Conservation (phyloP, 2,797 vertebrate genomes). For the Tympanoctomys barrerae region DNA sequence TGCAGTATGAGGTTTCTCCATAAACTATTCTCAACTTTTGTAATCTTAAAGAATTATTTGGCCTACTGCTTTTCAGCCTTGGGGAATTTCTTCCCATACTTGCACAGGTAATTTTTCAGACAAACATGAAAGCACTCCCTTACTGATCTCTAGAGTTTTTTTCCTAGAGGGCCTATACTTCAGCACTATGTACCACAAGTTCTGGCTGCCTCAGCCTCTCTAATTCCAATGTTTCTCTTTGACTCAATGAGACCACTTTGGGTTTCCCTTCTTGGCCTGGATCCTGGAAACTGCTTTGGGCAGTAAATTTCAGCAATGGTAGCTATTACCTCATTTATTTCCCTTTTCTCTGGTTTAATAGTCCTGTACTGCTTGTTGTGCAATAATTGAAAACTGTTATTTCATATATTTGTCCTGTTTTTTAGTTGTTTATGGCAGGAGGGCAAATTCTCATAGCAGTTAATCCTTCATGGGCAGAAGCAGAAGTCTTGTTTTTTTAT, state of each 20-base stretch:
- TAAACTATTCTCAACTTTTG: not conserved
- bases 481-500: constrained; percentile 71
- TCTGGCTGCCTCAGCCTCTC: not conserved
- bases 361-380: constrained; percentile 62
- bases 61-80: not conserved
- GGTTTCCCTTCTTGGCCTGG: not conserved
- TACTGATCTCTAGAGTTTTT: not conserved
- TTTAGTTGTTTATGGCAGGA: constrained; percentile 72
- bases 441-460: constrained; percentile 63
- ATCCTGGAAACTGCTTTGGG: not conserved
- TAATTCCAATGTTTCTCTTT: not conserved
- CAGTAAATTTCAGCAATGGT: not conserved
- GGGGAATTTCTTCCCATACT: not conserved
- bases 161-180: not conserved
- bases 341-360: constrained; percentile 52
- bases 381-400: constrained; percentile 75
- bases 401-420: constrained; percentile 79
- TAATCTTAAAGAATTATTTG: not conserved
- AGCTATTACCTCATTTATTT: not conserved
- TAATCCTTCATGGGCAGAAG: constrained; percentile 72
- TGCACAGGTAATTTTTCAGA: not conserved
- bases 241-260: not conserved
- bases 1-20: not conserved
- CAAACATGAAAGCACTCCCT: not conserved
- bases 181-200: not conserved